Evolutionary conservation across 1,140 invertebrate genomes (phyloP), one percentile per base, ranked within the genome.

Genomic region (Ips nitidus): DNA sequence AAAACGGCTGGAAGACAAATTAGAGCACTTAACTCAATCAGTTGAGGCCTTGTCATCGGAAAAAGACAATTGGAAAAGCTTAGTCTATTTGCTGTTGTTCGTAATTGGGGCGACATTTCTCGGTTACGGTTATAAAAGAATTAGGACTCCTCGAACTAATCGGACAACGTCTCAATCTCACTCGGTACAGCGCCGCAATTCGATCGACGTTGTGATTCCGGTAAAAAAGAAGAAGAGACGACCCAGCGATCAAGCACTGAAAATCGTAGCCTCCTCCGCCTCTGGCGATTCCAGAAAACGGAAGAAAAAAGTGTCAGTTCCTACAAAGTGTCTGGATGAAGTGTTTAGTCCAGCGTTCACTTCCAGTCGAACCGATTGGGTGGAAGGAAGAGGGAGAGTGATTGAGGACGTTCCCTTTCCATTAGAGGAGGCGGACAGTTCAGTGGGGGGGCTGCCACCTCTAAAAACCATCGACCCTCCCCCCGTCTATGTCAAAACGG

Each of bases 241-340:
- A 58, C 91, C 91, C 0, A 93, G 91, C 75, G 91, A 93, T 76
- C 91, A 93, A 73, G 90, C 90, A 0, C 84, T 91, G 71, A 86
- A 85, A 41, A 91, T 92, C 40, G 62, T 66, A 2, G 37, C 59
- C 2, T 45, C 66, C 7, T 6, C 66, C 1, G 58, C 47, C 1
- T 55, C 59, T 3, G 67, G 67, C 3, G 67, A 69, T 38, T 47
- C 60, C 43, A 47, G 61, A 58, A 52, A 77, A 76, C 82, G 76
- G 75, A 82, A 77, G 75, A 82, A 75, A 71, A 77, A 74, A 72
- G 61, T 74, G 68, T 52, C 40, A 73, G 74, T 61, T 75, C 76
- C 40, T 69, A 22, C 22, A 22, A 22, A 22, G 22, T 22, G 22
- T 22, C 77, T 52, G 2, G 69, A 70, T 8, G 52, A 47, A 75